Evolutionary conservation across 37 sponge, comb jelly and placozoan species (phyloP), one percentile per base, ranked within the genome.

Genomic region (Beroe ovata): DNA sequence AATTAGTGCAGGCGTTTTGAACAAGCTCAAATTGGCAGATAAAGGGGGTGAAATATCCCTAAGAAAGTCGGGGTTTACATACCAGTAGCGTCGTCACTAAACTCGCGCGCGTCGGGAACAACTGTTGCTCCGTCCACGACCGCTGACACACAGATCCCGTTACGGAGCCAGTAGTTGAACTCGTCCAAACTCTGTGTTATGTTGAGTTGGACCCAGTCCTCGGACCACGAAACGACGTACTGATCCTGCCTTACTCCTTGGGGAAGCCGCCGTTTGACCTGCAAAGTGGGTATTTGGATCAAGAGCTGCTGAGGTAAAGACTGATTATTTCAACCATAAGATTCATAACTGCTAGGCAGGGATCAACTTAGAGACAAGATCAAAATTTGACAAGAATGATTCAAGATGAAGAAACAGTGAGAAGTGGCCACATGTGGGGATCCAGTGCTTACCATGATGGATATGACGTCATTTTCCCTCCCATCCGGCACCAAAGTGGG

Each of bases 121-220:
- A 30, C 14, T 14, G 33, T 34, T 11, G 14, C 16, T 32, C 36
- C 69, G 2, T 66, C 69, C 32, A 33, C 30, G 18, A 66, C 30
- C 18, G 35, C 69, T 2, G 69, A 66, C 16, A 66, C 69, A 30
- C 69, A 66, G 35, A 66, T 26, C 1, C 69, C 69, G 69, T 66
- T 30, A 4, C 54, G 20, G 41, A 77, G 11, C 84, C 84, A 77
- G 54, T 36, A 77, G 38, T 77, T 36, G 38, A 41, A 40, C 22
- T 77, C 54, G 28, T 77, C 84, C 11, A 77, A 11, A 77, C 84
- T 77, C 47, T 77, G 84, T 3, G 84, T 26, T 42, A 77, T 42
- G 28, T 77, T 77, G 22, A 77, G 84, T 16, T 77, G 84, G 11
- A 77, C 47, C 84, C 84, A 77, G 26, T 33, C 35, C n/a, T 77